These are phyloP conservation scores for Lasioglossum albipes DNA, from an alignment of 1,140 invertebrate genomes.

Conservation along the genomic window DNA sequence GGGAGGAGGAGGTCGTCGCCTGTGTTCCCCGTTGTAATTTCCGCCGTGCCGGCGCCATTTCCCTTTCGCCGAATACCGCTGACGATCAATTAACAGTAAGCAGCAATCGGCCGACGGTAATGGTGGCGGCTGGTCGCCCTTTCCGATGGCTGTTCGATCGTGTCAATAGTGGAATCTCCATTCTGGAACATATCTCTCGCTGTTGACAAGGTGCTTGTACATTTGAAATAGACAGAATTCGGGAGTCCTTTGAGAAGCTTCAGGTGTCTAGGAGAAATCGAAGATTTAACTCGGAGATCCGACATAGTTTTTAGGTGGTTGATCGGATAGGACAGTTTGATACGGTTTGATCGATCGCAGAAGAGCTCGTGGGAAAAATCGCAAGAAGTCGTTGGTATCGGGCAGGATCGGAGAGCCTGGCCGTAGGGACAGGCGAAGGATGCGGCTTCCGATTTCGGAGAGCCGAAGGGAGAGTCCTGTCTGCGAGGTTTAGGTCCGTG, in stretches of 20 bases:
- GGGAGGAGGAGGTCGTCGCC: neutral
- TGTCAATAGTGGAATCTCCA: neutral
- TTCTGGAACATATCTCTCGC: neutral
- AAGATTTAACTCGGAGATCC: no score
- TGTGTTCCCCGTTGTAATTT: slow-evolving; percentile 28
- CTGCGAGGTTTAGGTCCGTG: slow-evolving; percentile 46
- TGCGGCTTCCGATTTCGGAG: slow-evolving; percentile 43
- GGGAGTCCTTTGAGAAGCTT: no score
- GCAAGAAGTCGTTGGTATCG: no score
- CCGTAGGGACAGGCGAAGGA: neutral
- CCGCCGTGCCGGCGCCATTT: slow-evolving; percentile 38
- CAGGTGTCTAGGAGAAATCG: no score
- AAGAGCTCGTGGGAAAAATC: neutral
- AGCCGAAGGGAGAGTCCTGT: slow-evolving; percentile 50
- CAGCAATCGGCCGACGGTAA: slow-evolving; percentile 37
- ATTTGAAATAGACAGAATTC: no score
- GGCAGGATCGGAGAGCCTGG: neutral
- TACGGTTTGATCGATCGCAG: no score
- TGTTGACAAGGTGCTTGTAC: neutral
- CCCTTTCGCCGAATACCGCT: slow-evolving; percentile 56
- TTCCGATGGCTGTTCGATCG: neutral
- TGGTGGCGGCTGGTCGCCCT: no score
- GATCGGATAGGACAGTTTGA: no score
- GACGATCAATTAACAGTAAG: slow-evolving; percentile 61
- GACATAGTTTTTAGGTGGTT: no score